phyloP scores from a whole-genome alignment of 2,888 invertebrate genomes.

The Hartigia nigra region DNA sequence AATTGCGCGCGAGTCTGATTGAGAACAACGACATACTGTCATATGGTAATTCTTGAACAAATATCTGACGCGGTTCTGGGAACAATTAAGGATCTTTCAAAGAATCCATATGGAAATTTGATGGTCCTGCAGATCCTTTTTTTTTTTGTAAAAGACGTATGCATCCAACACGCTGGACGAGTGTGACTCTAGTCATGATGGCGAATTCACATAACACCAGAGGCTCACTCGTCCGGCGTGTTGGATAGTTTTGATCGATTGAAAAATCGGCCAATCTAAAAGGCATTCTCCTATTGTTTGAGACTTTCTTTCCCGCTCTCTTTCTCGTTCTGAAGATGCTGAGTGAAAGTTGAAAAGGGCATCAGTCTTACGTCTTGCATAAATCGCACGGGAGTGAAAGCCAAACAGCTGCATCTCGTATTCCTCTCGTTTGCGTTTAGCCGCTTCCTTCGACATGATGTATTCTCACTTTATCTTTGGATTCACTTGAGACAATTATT shows the following conservation, averaged over 20 bases:
- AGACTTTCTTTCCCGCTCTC: background rate
- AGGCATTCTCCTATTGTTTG: background rate
- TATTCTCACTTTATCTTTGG: conserved; percentile 10
- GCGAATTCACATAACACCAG: conserved; percentile 57
- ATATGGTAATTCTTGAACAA: background rate
- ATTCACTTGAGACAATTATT: conserved; percentile 6
- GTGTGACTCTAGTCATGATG: conserved; percentile 63
- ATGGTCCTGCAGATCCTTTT: background rate
- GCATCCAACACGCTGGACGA: conserved; percentile 49
- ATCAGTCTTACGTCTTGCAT: conserved; percentile 48
- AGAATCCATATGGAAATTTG: background rate
- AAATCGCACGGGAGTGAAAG: conserved; percentile 52
- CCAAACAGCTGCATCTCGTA: conserved; percentile 60
- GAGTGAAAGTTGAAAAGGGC: conserved; percentile 26
- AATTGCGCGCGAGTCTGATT: background rate
- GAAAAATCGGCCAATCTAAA: conserved; percentile 6
- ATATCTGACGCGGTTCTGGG: background rate
- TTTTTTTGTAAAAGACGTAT: background rate
- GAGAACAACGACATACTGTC: background rate
- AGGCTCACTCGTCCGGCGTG: conserved; percentile 56
- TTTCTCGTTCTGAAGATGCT: background rate
- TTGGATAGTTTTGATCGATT: conserved; percentile 26
- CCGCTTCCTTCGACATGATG: conserved; percentile 14
- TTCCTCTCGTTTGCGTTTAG: conserved; percentile 51
- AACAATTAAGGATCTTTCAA: background rate